Percentiles rank a stretch among this genome's conserved stretches.
Conservation (phyloP, 2,113 vertebrate genomes). For the Thinocorus orbignyianus region DNA sequence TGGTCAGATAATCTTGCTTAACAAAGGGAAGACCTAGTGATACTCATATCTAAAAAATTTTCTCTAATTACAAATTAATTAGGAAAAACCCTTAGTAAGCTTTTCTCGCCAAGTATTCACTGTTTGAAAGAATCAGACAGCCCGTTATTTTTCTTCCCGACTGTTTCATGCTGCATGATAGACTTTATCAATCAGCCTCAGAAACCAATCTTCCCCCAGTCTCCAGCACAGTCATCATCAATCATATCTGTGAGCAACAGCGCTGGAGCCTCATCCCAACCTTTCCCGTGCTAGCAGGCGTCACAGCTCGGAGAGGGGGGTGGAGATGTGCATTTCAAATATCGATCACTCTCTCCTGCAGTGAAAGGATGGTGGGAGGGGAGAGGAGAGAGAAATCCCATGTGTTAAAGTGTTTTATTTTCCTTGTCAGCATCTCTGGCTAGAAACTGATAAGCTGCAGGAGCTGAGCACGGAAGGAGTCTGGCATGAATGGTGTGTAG, state of each 20-base stretch:
- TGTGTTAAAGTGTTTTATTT: slow-evolving; percentile 5
- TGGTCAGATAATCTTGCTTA: background rate
- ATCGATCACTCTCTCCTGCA: background rate
- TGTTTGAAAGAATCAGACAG: background rate
- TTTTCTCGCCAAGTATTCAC: background rate
- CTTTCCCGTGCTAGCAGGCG: background rate
- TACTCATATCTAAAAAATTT: background rate
- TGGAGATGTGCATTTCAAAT: background rate
- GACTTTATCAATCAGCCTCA: slow-evolving; percentile 52
- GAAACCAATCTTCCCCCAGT: slow-evolving; percentile 41
- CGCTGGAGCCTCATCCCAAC: background rate
- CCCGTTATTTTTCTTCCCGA: slow-evolving; percentile 8
- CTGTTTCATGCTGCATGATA: slow-evolving; percentile 48
- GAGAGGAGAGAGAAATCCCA: background rate
- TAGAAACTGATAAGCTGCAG: background rate
- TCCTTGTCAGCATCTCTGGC: background rate
- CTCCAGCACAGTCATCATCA: background rate
- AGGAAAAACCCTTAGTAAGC: background rate
- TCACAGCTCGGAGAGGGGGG: background rate
- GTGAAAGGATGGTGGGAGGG: background rate
- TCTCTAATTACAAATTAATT: background rate
- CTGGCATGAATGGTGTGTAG: background rate
- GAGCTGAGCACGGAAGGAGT: background rate
- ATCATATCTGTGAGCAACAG: background rate
- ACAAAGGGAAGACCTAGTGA: background rate